phyloP scores from a whole-genome alignment of 1,140 invertebrate species.

The Mactra quadrangularis region DNA sequence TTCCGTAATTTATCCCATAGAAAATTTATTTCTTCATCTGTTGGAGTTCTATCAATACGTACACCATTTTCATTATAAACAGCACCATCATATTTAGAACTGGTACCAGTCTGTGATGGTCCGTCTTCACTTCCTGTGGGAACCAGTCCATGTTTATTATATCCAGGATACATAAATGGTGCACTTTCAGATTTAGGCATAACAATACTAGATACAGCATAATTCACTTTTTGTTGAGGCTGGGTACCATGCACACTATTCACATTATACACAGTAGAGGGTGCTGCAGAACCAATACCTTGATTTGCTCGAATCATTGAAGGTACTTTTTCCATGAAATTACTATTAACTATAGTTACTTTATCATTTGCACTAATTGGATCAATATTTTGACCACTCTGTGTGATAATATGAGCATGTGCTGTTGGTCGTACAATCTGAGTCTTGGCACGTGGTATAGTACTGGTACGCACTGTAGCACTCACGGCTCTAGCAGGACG shows the following conservation, averaged over 20 bases:
- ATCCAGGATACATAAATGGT: constrained; percentile 32
- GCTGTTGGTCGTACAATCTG: constrained; percentile 74
- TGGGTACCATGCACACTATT: constrained; percentile 26
- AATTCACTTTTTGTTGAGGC: constrained; percentile 52
- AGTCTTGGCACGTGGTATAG: constrained; percentile 53
- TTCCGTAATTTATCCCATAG: constrained; percentile 81
- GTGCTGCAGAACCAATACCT: not conserved
- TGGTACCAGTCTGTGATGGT: constrained; percentile 27
- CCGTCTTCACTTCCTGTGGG: constrained; percentile 41
- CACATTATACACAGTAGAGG: constrained; percentile 59
- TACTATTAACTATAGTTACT: constrained; percentile 73
- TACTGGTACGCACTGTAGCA: constrained; percentile 65
- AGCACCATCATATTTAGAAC: constrained; percentile 60
- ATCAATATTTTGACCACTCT: constrained; percentile 61
- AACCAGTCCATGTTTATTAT: constrained; percentile 14
- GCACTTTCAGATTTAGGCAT: constrained; percentile 56
- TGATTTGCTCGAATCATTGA: constrained; percentile 58
- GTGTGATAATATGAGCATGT: constrained; percentile 78
- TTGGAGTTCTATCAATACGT: constrained; percentile 80
- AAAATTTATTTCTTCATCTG: constrained; percentile 82
- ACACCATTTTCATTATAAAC: constrained; percentile 77
- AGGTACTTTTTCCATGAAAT: constrained; percentile 77
- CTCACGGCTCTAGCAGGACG: constrained; percentile 67
- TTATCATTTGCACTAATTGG: constrained; percentile 50
- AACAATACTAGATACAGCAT: constrained; percentile 62